Evolutionary conservation across 2,888 invertebrate species (phyloP), one percentile per base, ranked within the genome.

Genomic region (Bimastos eiseni): DNA sequence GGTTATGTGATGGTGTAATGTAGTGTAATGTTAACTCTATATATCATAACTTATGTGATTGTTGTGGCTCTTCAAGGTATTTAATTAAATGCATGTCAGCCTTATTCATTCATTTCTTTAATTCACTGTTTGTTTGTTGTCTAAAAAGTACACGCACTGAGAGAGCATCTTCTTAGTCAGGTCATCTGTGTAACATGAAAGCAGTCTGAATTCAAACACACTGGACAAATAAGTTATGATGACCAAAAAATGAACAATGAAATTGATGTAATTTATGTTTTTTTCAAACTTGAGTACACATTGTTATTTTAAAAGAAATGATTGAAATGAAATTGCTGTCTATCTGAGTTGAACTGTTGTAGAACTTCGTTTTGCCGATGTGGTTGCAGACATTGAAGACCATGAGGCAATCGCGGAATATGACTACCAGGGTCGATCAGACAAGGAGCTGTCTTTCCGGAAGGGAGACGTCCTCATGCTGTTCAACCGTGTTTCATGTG

Each of bases 331-430:
- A 49, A 49, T 49, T 21, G 24, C 49, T 44, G 44, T 44, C 44
- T 44, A 3, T 44, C 44, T 44, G 44, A 44, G 19, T 44, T 15
- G 44, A 44, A 55, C 30, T 55, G 55, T 84, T 84, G 84, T 34
- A 30, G 34, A n/a, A 4, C 13, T 83, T 83, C 24, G n/a, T 83
- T 83, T 83, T 84, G 86, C 4, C 17, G 44, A 24, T 33, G 30
- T 89, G 5, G 15, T 37, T 88, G 33, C 89, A 92, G 92, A 92
- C n/a, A 90, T 89, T 4, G 92, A 92, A 24, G 90, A 91, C 84
- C 83, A 97, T 93, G 97, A 97, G 95, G 97, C 97, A 24, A 96
- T 97, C 33, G 97, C 97, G 36, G 97, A 97, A 94, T 97, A 97
- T 94, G 97, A 97, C 95, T 97, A 97, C 94, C 96, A 96, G 92